A percentile compares a stretch with the other conserved stretches of the same genome.
phyloP scores from a whole-genome alignment of 2,113 vertebrate genomes.

The Trogon melanurus region DNA sequence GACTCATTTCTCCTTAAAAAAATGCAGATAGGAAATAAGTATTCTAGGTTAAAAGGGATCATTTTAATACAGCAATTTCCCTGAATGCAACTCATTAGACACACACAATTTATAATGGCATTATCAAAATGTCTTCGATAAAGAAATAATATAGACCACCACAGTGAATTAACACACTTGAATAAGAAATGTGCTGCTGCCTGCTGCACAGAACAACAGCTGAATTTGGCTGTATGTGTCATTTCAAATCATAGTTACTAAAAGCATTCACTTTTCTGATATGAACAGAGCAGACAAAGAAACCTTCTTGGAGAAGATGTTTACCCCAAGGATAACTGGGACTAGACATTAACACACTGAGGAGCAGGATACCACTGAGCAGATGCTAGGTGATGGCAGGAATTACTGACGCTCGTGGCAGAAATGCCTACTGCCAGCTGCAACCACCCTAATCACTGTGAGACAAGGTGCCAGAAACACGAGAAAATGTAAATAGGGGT shows the following conservation, averaged over 20 bases:
- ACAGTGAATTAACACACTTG: constrained; percentile 23
- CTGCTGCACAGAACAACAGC: background rate
- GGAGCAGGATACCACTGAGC: background rate
- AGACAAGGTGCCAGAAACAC: background rate
- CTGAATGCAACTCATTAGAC: background rate
- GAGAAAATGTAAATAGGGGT: background rate
- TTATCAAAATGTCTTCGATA: constrained; percentile 10
- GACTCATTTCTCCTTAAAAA: background rate
- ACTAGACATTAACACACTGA: background rate
- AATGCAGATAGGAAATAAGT: background rate
- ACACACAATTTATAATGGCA: background rate
- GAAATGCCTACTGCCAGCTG: background rate
- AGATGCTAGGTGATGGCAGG: constrained; percentile 39
- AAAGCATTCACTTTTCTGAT: constrained; percentile 11
- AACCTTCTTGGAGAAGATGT: background rate
- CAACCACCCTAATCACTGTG: background rate
- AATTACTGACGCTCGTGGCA: background rate
- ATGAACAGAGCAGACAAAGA: constrained; percentile 12
- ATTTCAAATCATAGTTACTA: constrained; percentile 13
- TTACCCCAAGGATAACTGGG: constrained; percentile 25
- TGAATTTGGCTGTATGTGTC: constrained; percentile 5
- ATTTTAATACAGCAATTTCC: background rate
- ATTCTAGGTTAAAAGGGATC: background rate
- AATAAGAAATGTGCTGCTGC: background rate
- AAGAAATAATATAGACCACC: background rate